phyloP scores from a whole-genome alignment of 2,888 invertebrate species.

The Adelphocoris suturalis region DNA sequence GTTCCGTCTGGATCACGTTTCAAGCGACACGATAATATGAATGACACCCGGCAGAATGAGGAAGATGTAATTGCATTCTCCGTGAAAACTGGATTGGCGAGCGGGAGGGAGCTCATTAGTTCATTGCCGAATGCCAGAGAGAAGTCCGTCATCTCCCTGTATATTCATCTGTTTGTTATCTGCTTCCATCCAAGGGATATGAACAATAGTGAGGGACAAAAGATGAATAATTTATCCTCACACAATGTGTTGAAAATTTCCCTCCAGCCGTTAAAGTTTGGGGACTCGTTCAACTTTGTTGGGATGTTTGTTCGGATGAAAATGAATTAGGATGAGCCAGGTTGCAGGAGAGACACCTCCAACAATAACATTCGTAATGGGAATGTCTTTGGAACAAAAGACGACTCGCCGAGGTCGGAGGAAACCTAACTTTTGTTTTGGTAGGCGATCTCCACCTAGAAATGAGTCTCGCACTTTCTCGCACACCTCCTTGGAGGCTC shows the following conservation, averaged over 20 bases:
- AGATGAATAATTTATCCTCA: not conserved
- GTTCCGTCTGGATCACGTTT: not conserved
- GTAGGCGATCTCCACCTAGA: not conserved
- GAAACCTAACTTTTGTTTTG: slow-evolving; percentile 1
- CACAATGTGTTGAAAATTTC: not conserved
- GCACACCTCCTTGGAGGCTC: too few relatives aligned
- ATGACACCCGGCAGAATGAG: not conserved
- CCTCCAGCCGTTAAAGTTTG: slow-evolving; percentile 7
- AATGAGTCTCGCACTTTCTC: not conserved
- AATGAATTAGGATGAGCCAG: slow-evolving; percentile 29
- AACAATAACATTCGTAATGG: slow-evolving; percentile 1
- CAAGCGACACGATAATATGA: not conserved
- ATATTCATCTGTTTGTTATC: slow-evolving; percentile 26
- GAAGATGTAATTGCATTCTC: slow-evolving; percentile 10
- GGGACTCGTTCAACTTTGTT: slow-evolving; percentile 15
- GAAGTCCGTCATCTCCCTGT: not conserved
- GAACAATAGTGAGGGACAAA: not conserved
- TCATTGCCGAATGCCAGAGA: not conserved
- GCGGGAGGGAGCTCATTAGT: not conserved
- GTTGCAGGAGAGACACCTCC: slow-evolving; percentile 2
- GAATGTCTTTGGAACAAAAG: not conserved
- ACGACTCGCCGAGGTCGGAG: not conserved
- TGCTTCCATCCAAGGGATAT: slow-evolving; percentile 19
- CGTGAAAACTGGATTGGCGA: not conserved
- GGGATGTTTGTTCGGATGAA: slow-evolving; percentile 22